phyloP scores from a whole-genome alignment of 2,888 invertebrate species.

The Panzeria rudis region DNA sequence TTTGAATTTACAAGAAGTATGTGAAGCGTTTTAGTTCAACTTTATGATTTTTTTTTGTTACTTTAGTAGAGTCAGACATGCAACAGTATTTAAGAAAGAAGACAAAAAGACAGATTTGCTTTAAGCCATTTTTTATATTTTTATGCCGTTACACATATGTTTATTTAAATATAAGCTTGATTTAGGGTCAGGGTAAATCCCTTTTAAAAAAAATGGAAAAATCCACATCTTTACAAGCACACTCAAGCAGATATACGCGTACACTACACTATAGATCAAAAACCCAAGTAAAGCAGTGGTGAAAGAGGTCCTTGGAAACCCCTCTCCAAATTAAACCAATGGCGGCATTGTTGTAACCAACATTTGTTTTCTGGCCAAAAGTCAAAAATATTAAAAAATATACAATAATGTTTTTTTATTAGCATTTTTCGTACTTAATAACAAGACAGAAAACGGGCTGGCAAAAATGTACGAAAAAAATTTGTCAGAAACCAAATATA shows the following conservation, averaged over 20 bases:
- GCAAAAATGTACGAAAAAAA: slow-evolving; percentile 30
- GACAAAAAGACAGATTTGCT: slow-evolving; percentile 70
- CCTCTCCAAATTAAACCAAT: slow-evolving; percentile 30
- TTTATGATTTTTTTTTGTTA: slow-evolving; percentile 53
- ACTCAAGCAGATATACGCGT: slow-evolving; percentile 7
- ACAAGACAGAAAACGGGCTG: slow-evolving; percentile 56
- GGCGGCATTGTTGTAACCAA: slow-evolving; percentile 48
- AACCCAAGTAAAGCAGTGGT: slow-evolving; percentile 7
- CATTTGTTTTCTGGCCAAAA: slow-evolving; percentile 66
- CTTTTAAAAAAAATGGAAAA: slow-evolving; percentile 40
- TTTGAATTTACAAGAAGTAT: slow-evolving; percentile 51
- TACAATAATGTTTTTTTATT: slow-evolving; percentile 48
- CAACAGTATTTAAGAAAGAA: slow-evolving; percentile 70
- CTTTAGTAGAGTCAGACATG: slow-evolving; percentile 70
- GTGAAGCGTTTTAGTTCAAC: slow-evolving; percentile 56
- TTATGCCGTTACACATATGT: slow-evolving; percentile 63
- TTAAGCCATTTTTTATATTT: slow-evolving; percentile 71
- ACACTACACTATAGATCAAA: slow-evolving; percentile 26
- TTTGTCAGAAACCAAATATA: slow-evolving; percentile 57
- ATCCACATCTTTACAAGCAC: slow-evolving; percentile 15
- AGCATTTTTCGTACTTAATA: slow-evolving; percentile 62
- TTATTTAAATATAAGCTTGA: slow-evolving; percentile 72
- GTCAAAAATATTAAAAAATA: slow-evolving; percentile 40
- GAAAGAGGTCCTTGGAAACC: slow-evolving; percentile 44
- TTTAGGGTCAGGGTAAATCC: slow-evolving; percentile 73